Evolutionary conservation across 2,797 vertebrate species (phyloP).

Genomic region (Huso huso): DNA sequence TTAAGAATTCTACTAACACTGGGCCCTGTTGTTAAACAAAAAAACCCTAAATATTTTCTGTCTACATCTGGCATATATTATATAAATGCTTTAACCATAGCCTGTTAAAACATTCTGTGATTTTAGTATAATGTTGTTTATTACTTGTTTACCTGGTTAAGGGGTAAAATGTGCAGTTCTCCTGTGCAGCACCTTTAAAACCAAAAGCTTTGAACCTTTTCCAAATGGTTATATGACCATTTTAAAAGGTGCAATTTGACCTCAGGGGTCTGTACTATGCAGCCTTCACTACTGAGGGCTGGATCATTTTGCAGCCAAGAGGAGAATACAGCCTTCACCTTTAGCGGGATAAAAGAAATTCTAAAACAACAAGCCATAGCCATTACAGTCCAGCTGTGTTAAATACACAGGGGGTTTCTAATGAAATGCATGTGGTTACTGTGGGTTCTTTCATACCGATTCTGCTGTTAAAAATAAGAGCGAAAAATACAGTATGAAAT

Average conservation of each 20-base stretch:
- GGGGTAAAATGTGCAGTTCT: not conserved
- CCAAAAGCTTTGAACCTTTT: not conserved
- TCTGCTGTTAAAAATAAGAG: not conserved
- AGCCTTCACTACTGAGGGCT: not conserved
- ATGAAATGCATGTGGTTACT: slow-evolving; percentile 1
- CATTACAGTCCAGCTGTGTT: not conserved
- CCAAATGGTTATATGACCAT: slow-evolving; percentile 1
- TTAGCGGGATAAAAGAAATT: not conserved
- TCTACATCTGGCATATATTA: too few relatives aligned
- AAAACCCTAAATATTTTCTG: too few relatives aligned
- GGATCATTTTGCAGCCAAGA: not conserved
- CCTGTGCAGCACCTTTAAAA: not conserved
- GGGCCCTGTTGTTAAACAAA: too few relatives aligned
- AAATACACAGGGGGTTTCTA: not conserved
- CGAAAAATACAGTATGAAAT: not conserved
- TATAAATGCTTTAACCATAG: too few relatives aligned
- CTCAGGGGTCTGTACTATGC: not conserved
- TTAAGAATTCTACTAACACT: too few relatives aligned
- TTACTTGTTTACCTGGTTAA: not conserved
- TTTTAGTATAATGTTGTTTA: too few relatives aligned
- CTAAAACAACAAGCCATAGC: not conserved
- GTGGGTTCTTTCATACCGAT: not conserved
- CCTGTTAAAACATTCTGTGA: too few relatives aligned
- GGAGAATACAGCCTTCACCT: not conserved
- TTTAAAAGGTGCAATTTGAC: not conserved